Evolutionary conservation across 2,888 invertebrate species (phyloP).

Genomic region (Euplagia quadripunctaria): DNA sequence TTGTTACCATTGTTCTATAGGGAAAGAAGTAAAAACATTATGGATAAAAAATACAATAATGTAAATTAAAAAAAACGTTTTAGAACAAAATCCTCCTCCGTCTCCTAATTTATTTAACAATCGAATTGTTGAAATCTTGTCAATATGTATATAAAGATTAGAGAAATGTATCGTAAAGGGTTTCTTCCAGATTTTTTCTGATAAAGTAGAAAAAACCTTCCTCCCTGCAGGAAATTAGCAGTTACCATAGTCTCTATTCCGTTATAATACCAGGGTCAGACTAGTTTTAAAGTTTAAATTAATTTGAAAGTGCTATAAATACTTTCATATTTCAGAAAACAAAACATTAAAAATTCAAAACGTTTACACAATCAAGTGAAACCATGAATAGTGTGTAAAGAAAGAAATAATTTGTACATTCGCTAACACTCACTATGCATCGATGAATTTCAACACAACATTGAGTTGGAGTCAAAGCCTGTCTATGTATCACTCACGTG

Average conservation of each 20-base stretch:
- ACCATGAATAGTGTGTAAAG: slow-evolving; percentile 22
- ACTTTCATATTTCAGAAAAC: background rate
- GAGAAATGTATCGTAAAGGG: no score
- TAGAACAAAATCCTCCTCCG: no score
- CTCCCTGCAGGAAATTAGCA: background rate
- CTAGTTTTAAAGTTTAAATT: background rate
- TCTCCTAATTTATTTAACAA: no score
- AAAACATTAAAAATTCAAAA: background rate
- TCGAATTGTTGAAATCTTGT: no score
- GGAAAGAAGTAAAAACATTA: no score
- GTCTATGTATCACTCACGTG: slow-evolving; percentile 54
- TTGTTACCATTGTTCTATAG: no score
- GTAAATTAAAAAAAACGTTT: no score
- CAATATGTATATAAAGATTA: no score
- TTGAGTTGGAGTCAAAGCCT: slow-evolving; percentile 43
- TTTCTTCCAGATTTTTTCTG: no score
- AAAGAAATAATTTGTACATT: slow-evolving; percentile 29
- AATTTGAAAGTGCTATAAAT: background rate
- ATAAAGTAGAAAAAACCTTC: background rate
- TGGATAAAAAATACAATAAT: no score
- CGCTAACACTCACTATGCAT: slow-evolving; percentile 31
- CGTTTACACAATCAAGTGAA: slow-evolving; percentile 30
- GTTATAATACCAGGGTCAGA: background rate
- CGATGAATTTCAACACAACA: slow-evolving; percentile 48
- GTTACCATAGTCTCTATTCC: background rate